phyloP scores from a whole-genome alignment of 2,797 vertebrate genomes.

The Poeciliopsis infans region DNA sequence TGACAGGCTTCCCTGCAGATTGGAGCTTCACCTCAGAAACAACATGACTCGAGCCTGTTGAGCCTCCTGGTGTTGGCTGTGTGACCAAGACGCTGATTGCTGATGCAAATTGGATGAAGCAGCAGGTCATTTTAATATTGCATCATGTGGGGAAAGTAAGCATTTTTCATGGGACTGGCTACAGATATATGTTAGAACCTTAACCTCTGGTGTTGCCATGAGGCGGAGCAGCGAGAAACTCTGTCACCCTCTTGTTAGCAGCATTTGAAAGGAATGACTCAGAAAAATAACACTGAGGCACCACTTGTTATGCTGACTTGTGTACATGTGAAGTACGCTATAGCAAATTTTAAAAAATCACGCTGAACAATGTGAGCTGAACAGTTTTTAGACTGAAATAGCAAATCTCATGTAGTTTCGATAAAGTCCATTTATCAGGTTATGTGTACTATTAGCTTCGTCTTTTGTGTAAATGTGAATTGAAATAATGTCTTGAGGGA shows the following conservation, averaged over 20 bases:
- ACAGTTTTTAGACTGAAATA: not conserved
- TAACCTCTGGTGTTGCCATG: slow-evolving; percentile 1
- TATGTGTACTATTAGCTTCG: not conserved
- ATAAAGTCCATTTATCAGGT: not conserved
- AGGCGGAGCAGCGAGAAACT: slow-evolving; percentile 2
- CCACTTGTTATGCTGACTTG: slow-evolving; percentile 7
- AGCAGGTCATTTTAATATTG: not conserved
- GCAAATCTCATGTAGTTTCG: not conserved
- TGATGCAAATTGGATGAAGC: slow-evolving; percentile 40
- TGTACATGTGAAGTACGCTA: not conserved
- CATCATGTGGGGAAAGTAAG: not conserved
- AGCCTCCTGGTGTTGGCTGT: slow-evolving; percentile 15
- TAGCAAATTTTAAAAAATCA: not conserved
- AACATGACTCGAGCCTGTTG: slow-evolving; percentile 9
- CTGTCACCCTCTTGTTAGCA: slow-evolving; percentile 9
- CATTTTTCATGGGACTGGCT: slow-evolving; percentile 2
- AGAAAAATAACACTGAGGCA: slow-evolving; percentile 2
- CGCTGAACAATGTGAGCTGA: not conserved
- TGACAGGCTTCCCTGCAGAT: slow-evolving; percentile 41
- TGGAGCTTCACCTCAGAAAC: slow-evolving; percentile 17
- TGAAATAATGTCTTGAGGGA: not conserved
- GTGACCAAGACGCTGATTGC: slow-evolving; percentile 11
- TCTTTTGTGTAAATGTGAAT: not conserved
- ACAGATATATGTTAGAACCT: not conserved
- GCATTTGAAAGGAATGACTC: slow-evolving; percentile 27